These are phyloP conservation scores for Hydrolagus colliei DNA, from an alignment of 2,797 vertebrate species.

Conservation along the genomic window DNA sequence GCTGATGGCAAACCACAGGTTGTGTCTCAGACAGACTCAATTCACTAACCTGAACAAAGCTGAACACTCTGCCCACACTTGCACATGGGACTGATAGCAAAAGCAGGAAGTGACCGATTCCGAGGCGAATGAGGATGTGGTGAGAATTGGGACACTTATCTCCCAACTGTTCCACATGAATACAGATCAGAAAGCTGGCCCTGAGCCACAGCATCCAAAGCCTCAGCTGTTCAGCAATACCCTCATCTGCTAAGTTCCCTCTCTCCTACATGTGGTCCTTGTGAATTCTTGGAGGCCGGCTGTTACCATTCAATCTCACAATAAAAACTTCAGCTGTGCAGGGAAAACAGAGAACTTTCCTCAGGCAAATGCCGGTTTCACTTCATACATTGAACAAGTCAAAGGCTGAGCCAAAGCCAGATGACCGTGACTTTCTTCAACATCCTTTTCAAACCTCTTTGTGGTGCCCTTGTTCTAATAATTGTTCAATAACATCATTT, in stretches of 20 bases:
- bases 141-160: conserved; percentile 43
- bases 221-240: conserved; percentile 41
- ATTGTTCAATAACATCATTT: neutral
- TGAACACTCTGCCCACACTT: neutral
- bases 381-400: conserved; percentile 53
- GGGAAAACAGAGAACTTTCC: conserved; percentile 64
- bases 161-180: conserved; percentile 66
- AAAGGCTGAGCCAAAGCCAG: conserved; percentile 56
- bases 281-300: conserved; percentile 57
- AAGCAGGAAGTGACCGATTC: neutral
- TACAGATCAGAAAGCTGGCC: conserved; percentile 61
- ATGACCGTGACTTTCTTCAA: conserved; percentile 54
- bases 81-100: neutral
- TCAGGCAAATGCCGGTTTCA: conserved; percentile 58
- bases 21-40: neutral
- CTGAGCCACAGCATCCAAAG: conserved; percentile 44
- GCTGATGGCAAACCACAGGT: neutral
- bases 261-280: conserved; percentile 34
- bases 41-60: neutral
- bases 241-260: conserved; percentile 35
- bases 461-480: conserved; percentile 7
- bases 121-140: conserved; percentile 5
- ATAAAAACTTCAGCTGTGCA: conserved; percentile 74
- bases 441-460: neutral
- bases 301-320: conserved; percentile 72